phyloP scores from a whole-genome alignment of 1,140 invertebrate species.

The Antheraea pernyi region DNA sequence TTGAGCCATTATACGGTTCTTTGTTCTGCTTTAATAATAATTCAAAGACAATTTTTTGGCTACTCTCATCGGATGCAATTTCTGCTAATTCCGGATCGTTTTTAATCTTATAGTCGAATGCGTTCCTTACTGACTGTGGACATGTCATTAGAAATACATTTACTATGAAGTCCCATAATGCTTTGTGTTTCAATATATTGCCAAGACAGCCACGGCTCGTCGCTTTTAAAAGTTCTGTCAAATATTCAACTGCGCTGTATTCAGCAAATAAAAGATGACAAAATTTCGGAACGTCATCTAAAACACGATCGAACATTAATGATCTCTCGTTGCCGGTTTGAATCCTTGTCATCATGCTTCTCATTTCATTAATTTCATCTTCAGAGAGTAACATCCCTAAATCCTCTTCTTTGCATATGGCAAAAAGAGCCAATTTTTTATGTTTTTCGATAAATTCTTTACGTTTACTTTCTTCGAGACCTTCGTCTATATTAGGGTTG shows the following conservation, averaged over 20 bases:
- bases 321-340: slow-evolving; percentile 24
- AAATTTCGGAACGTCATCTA: slow-evolving; percentile 23
- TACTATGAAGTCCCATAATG: slow-evolving; percentile 21
- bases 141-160: slow-evolving; percentile 17
- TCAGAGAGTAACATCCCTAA: slow-evolving; percentile 15
- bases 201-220: neutral
- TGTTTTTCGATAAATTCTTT: slow-evolving; percentile 18
- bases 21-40: slow-evolving; percentile 19
- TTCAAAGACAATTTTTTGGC: slow-evolving; percentile 21
- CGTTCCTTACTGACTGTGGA: slow-evolving; percentile 16
- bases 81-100: slow-evolving; percentile 17
- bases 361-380: slow-evolving; percentile 22
- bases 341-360: slow-evolving; percentile 16
- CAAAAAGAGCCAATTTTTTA: slow-evolving; percentile 25
- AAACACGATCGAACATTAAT: slow-evolving; percentile 15
- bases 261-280: slow-evolving; percentile 23
- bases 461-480: slow-evolving; percentile 10
- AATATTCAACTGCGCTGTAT: slow-evolving; percentile 20
- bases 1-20: neutral
- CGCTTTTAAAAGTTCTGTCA: slow-evolving; percentile 17
- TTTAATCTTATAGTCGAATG: slow-evolving; percentile 26
- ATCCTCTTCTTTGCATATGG: slow-evolving; percentile 26
- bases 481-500: neutral
- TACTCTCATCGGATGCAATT: neutral
- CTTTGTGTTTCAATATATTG: neutral